Evolutionary conservation across 1,140 invertebrate genomes (phyloP).

Genomic region (Ips nitidus): DNA sequence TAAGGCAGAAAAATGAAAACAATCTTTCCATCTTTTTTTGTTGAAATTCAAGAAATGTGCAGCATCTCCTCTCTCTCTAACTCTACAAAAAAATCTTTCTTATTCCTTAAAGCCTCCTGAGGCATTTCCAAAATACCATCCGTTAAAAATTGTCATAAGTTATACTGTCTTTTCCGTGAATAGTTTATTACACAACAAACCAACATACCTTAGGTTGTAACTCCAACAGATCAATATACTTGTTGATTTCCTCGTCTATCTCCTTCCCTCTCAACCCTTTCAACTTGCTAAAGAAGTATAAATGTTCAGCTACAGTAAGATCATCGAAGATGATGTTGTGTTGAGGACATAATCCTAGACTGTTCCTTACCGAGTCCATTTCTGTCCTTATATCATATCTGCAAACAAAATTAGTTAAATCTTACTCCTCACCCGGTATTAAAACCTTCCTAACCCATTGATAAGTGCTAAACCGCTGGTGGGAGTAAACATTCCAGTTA

Average conservation of each 20-base stretch:
- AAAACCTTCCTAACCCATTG: slow-evolving; percentile 60
- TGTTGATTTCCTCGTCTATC: slow-evolving; percentile 58
- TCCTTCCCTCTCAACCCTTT: slow-evolving; percentile 66
- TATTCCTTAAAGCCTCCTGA: too few relatives aligned
- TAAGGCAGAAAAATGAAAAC: too few relatives aligned
- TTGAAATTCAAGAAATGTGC: too few relatives aligned
- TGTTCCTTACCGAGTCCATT: slow-evolving; percentile 62
- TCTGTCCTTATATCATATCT: slow-evolving; percentile 64
- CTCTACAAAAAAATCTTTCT: too few relatives aligned
- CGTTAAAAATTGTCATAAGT: too few relatives aligned
- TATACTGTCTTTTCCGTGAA: too few relatives aligned
- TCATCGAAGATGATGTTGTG: slow-evolving; percentile 92
- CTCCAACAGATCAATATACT: slow-evolving; percentile 70
- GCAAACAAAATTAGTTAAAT: slow-evolving; percentile 42
- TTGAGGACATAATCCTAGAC: slow-evolving; percentile 89
- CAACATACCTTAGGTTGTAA: slow-evolving; percentile 56
- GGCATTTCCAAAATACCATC: too few relatives aligned
- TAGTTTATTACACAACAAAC: too few relatives aligned
- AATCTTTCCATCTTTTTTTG: too few relatives aligned
- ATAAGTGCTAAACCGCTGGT: slow-evolving; percentile 68
- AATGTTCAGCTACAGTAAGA: slow-evolving; percentile 86
- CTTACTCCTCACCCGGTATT: neutral
- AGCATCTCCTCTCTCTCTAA: too few relatives aligned
- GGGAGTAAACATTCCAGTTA: slow-evolving; percentile 71
- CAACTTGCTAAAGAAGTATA: slow-evolving; percentile 81